Percentiles rank a stretch among this genome's conserved stretches.
These are phyloP conservation scores for Drosophila planitibia DNA, from an alignment of 2,888 invertebrate genomes.

Conservation along the genomic window DNA sequence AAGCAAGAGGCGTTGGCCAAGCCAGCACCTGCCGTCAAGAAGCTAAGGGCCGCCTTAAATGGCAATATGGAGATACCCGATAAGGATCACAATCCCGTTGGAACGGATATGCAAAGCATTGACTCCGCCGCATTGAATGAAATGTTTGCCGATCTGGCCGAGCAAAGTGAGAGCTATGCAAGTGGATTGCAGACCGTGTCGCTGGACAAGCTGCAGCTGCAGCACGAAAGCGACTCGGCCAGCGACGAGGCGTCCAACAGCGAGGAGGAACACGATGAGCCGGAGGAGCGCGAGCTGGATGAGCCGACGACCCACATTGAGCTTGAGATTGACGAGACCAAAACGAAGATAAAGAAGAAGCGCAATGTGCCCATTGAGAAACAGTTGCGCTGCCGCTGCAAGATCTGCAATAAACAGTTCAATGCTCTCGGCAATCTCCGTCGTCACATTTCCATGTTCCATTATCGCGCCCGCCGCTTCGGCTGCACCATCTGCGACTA, in stretches of 20 bases:
- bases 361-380: constrained; percentile 71
- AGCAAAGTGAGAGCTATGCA: constrained; percentile 70
- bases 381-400: constrained; percentile 83
- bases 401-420: constrained; percentile 84
- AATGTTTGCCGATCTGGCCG: constrained; percentile 82
- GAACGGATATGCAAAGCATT: constrained; percentile 34
- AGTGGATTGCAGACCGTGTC: constrained; percentile 81
- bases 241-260: constrained; percentile 60
- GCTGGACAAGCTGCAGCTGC: constrained; percentile 75
- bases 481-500: constrained; percentile 91
- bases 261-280: constrained; percentile 50
- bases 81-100: constrained; percentile 7
- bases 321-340: constrained; percentile 30
- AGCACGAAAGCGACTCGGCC: constrained; percentile 61
- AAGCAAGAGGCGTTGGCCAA: constrained; percentile 83
- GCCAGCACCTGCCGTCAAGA: constrained; percentile 61
- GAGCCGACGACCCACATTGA: constrained; percentile 17
- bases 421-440: constrained; percentile 84
- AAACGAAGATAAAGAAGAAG: constrained; percentile 57
- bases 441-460: constrained; percentile 85
- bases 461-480: constrained; percentile 87
- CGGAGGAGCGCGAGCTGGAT: constrained; percentile 21
- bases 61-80: constrained; percentile 27
- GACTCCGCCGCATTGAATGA: constrained; percentile 73
- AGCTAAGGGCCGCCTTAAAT: constrained; percentile 52